A percentile compares a stretch with the other conserved stretches of the same genome.
phyloP scores from a whole-genome alignment of 2,888 invertebrate species.

The Perizoma affinitatum region DNA sequence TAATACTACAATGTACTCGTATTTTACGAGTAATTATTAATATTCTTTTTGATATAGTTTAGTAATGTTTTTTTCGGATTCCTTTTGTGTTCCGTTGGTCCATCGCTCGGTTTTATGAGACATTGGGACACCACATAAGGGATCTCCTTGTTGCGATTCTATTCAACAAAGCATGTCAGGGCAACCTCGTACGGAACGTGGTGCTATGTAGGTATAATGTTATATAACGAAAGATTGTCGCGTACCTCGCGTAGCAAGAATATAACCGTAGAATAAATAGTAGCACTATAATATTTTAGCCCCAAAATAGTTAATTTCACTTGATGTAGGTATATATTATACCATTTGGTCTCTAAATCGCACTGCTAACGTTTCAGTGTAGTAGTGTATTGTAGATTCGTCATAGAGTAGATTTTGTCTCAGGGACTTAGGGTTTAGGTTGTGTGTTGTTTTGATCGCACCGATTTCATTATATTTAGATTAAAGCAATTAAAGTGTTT shows the following conservation, averaged over 20 bases:
- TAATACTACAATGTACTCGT: too few relatives aligned
- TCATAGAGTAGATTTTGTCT: too few relatives aligned
- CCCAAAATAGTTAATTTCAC: background rate
- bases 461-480: too few relatives aligned
- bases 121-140: slow-evolving; percentile 63
- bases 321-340: too few relatives aligned
- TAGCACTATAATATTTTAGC: background rate
- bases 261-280: slow-evolving; percentile 1
- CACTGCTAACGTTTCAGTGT: too few relatives aligned
- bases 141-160: slow-evolving; percentile 64
- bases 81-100: slow-evolving; percentile 44
- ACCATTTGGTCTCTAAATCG: too few relatives aligned
- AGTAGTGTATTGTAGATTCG: too few relatives aligned
- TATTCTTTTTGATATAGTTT: too few relatives aligned
- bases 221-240: slow-evolving; percentile 57
- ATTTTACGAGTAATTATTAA: too few relatives aligned
- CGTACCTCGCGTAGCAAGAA: slow-evolving; percentile 38
- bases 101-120: slow-evolving; percentile 42
- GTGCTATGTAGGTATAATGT: slow-evolving; percentile 62
- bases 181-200: slow-evolving; percentile 74
- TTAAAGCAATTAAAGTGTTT: too few relatives aligned
- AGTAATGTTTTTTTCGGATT: slow-evolving; percentile 43
- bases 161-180: slow-evolving; percentile 76
- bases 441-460: too few relatives aligned
- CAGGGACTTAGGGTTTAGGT: too few relatives aligned